Base-by-base conservation (phyloP, 92 coral and sea anemone genomes). In the Pocillopora meandrina region DNA sequence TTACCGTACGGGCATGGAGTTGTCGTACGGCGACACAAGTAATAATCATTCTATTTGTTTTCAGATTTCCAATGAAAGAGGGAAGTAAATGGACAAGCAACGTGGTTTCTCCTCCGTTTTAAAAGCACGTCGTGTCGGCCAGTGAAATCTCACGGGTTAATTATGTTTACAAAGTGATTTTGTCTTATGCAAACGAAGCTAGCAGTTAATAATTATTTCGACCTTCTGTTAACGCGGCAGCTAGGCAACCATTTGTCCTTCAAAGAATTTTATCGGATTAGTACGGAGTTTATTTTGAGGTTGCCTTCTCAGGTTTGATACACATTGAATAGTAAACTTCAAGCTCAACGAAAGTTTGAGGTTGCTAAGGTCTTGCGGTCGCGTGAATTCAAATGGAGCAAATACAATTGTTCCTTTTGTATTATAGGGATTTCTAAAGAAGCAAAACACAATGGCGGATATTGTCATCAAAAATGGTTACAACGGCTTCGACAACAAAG, bases 401-500 rank as follows among this genome's bases (percentile, higher is more conserved):
- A n/a, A 13, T 21, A 47, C 17, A 21, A 34, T 55, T 11, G n/a
- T 81, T 74, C 7, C 12, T 49, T 15, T 1, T 36, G 58, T 56
- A 47, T 58, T 76, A 70, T 2, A 7, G 3, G 13, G 11, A 1
- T 35, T 47, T 12, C 26, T 13, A 31, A 11, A 19, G 3, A 35
- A 12, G 55, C 74, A 15, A 49, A 67, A 65, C 49, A 71, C 56
- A 57, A 91, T 87, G 93, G 88, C 90, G 65, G 85, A 88, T 52
- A 72, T 92, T 76, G 72, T 77, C 26, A 87, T 92, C 26, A 92
- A 57, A 78, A 94, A 90, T 80, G 93, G 92, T 2, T 78, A 77
- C 34, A 89, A 93, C 65, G 92, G 89, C 15, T 82, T 67, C 16
- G 70, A 68, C 74, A 34, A 70, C 82, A 78, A 72, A 65, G 59